Percentiles rank a stretch among this genome's conserved stretches.
Evolutionary conservation across 2,113 vertebrate genomes (phyloP).

Genomic region (Melospiza georgiana): DNA sequence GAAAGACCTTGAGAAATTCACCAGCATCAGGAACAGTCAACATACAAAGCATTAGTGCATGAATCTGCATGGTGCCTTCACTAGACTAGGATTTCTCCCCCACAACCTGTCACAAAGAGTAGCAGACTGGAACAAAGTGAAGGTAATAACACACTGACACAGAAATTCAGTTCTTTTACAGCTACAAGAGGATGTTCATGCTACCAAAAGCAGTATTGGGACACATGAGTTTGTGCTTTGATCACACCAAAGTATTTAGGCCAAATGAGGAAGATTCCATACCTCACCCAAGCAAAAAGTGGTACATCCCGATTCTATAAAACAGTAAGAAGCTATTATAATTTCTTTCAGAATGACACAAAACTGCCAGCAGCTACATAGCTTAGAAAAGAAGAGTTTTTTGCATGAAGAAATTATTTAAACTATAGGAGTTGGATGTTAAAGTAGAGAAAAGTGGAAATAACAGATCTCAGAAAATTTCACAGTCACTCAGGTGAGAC

Average conservation of each 20-base stretch:
- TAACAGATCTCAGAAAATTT: neutral
- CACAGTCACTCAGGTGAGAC: neutral
- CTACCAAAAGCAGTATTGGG: neutral
- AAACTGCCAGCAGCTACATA: neutral
- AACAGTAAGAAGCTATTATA: neutral
- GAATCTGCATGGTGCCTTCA: neutral
- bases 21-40: neutral
- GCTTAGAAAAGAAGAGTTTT: neutral
- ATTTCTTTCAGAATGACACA: neutral
- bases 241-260: neutral
- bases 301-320: neutral
- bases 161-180: neutral
- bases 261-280: neutral
- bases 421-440: neutral
- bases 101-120: neutral
- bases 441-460: neutral
- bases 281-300: fast-evolving
- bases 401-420: neutral
- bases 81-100: no score
- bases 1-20: neutral
- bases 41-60: neutral
- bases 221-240: neutral
- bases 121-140: neutral
- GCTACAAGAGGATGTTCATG: neutral
- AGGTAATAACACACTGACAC: neutral